Evolutionary conservation across 1,140 invertebrate species (phyloP), one percentile per base, ranked within the genome.

Genomic region (Philaenus spumarius): DNA sequence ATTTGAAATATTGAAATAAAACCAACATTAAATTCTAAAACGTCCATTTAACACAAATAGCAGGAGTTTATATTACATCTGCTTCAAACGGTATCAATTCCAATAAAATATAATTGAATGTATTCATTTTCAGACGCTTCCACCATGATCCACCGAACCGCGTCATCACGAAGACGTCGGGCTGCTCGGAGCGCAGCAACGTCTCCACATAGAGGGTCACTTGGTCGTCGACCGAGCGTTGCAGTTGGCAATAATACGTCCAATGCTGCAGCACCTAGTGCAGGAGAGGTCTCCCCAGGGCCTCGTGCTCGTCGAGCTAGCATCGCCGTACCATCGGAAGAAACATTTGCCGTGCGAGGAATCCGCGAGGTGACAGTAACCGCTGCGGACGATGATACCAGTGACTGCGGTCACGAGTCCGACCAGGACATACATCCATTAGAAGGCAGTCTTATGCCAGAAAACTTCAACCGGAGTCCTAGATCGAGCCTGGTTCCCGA

Each of bases 121-220:
- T n/a, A n/a, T n/a, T n/a, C n/a, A n/a, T n/a, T n/a, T n/a, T n/a
- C n/a, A n/a, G n/a, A n/a, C n/a, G n/a, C n/a, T n/a, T n/a, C 26
- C 9, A 30, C 3, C 26, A 85, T 85, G 83, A 67, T 86, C 55
- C 77, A 82, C 64, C 76, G 83, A 63, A 80, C 77, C 65, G 79
- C 82, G 55, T 85, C 83, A 26, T 85, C 82, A n/a, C 73, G 83
- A 46, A 77, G 82, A 47, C 76, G 81, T 11, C 73, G 82, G 42
- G 78, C 82, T 40, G 83, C 83, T 19, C 74, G 82, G 39, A 83
- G 79, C 65, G 79, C 82, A 5, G 79, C 80, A 2, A 82, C 81
- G 2, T 81, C 81, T 1, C 80, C 81, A 1, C 81, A 82, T 52
- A 12, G 65, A 1, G 45, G 55, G 6, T 52, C 42, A 17, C 17